Conservation (phyloP, 1,140 invertebrate genomes). For the Zaprionus ghesquierei region DNA sequence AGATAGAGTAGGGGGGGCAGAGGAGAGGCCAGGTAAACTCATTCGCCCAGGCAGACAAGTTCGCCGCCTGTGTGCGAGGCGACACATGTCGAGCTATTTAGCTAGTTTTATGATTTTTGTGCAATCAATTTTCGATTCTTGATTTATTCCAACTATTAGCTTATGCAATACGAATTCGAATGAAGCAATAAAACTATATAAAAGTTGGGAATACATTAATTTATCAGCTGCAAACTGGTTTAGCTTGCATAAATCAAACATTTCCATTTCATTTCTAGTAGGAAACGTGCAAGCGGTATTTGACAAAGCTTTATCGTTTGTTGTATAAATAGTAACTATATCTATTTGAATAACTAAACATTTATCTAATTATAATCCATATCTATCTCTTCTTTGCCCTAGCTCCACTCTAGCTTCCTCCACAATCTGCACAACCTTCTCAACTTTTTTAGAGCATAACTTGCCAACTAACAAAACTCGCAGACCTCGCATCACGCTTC, state of each 20-base stretch:
- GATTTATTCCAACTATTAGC: conserved; percentile 21
- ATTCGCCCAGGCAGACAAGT: neutral
- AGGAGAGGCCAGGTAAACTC: neutral
- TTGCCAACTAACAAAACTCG: too few relatives aligned
- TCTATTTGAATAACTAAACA: neutral
- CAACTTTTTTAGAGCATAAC: too few relatives aligned
- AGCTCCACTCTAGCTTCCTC: too few relatives aligned
- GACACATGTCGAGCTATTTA: conserved; percentile 66
- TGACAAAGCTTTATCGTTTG: neutral
- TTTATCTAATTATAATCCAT: too few relatives aligned
- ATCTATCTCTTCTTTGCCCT: too few relatives aligned
- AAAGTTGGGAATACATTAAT: neutral
- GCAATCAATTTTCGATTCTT: conserved; percentile 37
- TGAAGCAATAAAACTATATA: neutral
- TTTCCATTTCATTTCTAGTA: neutral
- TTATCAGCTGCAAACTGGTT: neutral
- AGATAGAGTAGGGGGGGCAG: neutral
- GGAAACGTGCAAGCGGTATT: neutral
- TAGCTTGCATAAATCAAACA: neutral
- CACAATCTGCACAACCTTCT: too few relatives aligned
- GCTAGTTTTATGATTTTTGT: conserved; percentile 56
- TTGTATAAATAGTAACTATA: neutral
- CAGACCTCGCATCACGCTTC: too few relatives aligned
- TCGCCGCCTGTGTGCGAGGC: conserved; percentile 5
- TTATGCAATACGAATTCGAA: conserved; percentile 1